Evolutionary conservation across 2,888 invertebrate genomes (phyloP).

Genomic region (Gastrophysa polygoni): DNA sequence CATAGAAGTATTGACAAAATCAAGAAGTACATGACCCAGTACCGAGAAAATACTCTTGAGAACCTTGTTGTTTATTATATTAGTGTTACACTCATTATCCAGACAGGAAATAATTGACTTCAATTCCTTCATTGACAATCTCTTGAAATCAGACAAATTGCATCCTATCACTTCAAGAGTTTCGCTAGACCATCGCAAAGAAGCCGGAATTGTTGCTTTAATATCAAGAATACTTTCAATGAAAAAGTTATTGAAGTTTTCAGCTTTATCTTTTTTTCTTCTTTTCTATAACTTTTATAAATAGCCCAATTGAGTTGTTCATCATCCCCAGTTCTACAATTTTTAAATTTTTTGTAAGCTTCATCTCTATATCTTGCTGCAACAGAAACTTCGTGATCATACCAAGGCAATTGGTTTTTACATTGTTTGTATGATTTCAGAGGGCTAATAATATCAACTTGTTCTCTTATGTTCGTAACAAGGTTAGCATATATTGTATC

Average conservation of each 20-base stretch:
- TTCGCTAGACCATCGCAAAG: background rate
- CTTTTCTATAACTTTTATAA: background rate
- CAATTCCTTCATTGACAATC: background rate
- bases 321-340: background rate
- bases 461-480: slow-evolving; percentile 7
- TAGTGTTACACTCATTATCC: slow-evolving; percentile 4
- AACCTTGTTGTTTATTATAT: background rate
- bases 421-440: background rate
- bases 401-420: background rate
- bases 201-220: background rate
- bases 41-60: background rate
- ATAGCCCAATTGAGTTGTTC: background rate
- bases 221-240: slow-evolving; percentile 6
- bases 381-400: background rate
- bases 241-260: slow-evolving; percentile 4
- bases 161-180: background rate
- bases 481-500: slow-evolving; percentile 4
- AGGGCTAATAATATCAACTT: slow-evolving; percentile 1
- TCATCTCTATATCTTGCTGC: slow-evolving; percentile 1
- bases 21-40: too few species aligned
- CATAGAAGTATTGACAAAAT: background rate
- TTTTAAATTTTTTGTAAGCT: slow-evolving; percentile 5
- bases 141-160: background rate
- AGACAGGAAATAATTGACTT: background rate
- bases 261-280: background rate